A percentile compares a stretch with the other conserved stretches of the same genome.
phyloP scores from a whole-genome alignment of 1,140 invertebrate genomes.

The Diachasma alloeum region DNA sequence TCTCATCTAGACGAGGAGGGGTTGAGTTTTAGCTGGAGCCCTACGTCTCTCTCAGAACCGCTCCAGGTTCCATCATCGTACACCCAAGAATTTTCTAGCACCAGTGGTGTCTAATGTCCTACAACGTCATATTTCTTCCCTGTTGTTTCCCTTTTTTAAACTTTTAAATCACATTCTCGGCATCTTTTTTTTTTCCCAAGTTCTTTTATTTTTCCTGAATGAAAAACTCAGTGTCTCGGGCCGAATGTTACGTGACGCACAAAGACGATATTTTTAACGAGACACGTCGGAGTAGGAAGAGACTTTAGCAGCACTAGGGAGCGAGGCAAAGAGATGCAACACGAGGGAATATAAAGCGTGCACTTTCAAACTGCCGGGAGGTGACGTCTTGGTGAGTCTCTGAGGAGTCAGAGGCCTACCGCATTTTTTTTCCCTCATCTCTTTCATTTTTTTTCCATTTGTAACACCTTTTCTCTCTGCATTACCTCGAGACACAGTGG shows the following conservation, averaged over 20 bases:
- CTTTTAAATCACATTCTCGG: background rate
- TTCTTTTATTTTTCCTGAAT: background rate
- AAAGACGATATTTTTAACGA: constrained; percentile 11
- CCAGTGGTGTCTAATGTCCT: background rate
- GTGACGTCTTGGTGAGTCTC: constrained; percentile 21
- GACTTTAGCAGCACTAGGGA: constrained; percentile 9
- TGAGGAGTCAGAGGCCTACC: background rate
- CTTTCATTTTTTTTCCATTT: constrained; percentile 1
- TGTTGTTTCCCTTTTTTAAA: background rate
- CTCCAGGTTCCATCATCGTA: background rate
- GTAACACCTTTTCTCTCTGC: constrained; percentile 33
- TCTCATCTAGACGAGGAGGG: constrained; percentile 47
- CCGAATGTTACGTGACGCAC: constrained; percentile 10
- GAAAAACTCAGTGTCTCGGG: background rate
- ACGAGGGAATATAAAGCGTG: constrained; percentile 41
- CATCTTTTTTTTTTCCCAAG: background rate
- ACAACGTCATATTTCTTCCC: background rate
- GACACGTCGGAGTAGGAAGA: background rate
- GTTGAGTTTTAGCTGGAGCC: background rate
- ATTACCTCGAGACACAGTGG: constrained; percentile 36
- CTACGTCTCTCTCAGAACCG: background rate
- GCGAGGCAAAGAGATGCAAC: constrained; percentile 18
- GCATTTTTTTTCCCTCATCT: constrained; percentile 4
- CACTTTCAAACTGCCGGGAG: constrained; percentile 43
- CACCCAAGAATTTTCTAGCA: background rate